Base-by-base conservation (phyloP, 1,140 invertebrate species). In the Berghia stephanieae region DNA sequence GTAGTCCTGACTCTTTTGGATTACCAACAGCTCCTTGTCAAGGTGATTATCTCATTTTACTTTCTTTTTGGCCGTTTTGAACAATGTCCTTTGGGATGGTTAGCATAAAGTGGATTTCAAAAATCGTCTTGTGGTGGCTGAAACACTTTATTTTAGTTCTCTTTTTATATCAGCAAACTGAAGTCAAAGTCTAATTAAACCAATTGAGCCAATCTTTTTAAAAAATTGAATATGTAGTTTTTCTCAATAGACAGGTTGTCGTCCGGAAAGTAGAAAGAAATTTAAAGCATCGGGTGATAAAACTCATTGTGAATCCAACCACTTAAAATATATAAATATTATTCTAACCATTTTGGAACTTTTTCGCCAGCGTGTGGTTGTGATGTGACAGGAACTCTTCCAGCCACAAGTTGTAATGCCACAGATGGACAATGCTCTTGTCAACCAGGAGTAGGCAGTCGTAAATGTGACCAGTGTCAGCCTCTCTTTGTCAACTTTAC, bases 1-100 rank as follows among this genome's bases (percentile, higher is more conserved):
- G 98, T 89, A 93, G 96, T 90, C 92, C 94, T 27, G 95, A 96
- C 83, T 95, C 93, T 87, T 99, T 94, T 93, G 98, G 92, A 96
- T 97, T 18, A 95, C 44, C 74, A 21, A 60, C 69, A 16, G 46
- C 31, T 44, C 31, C 75, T 8, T 77, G 66, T 31, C 57, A 55
- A 67, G 75, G 66, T 71, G n/a, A n/a, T n/a, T n/a, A n/a, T n/a
- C n/a, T n/a, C n/a, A n/a, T n/a, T n/a, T n/a, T n/a, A n/a, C n/a
- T n/a, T n/a, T n/a, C n/a, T n/a, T n/a, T n/a, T n/a, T n/a, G n/a
- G n/a, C n/a, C n/a, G n/a, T n/a, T n/a, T n/a, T n/a, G n/a, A n/a
- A n/a, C n/a, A n/a, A n/a, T n/a, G n/a, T n/a, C n/a, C n/a, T n/a
- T n/a, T n/a, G n/a, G n/a, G n/a, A n/a, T n/a, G n/a, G n/a, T n/a